Conservation (phyloP, 2,888 invertebrate species). For the Halictus quadricinctus region DNA sequence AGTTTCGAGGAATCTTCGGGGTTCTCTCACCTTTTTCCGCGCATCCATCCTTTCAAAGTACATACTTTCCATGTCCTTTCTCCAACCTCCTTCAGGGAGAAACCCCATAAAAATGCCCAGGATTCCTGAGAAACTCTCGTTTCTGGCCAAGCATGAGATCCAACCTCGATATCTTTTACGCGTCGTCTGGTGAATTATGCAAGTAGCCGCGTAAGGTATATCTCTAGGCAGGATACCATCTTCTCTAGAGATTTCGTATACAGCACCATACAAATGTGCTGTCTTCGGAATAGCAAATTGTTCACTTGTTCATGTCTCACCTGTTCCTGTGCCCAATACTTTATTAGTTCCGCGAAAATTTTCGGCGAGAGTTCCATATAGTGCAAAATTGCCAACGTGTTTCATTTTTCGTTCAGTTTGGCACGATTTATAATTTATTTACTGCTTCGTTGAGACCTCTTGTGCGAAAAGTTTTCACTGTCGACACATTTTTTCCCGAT, state of each 20-base stretch:
- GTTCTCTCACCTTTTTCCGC: neutral
- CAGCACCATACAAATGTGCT: neutral
- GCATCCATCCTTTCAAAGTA: neutral
- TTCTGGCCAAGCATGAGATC: slow-evolving; percentile 53
- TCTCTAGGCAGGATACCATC: slow-evolving; percentile 49
- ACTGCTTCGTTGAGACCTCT: too few relatives aligned
- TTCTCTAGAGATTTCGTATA: slow-evolving; percentile 55
- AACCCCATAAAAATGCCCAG: slow-evolving; percentile 59
- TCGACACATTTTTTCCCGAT: too few relatives aligned
- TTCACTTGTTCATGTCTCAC: neutral
- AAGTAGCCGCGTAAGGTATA: slow-evolving; percentile 65
- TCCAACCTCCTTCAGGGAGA: slow-evolving; percentile 4
- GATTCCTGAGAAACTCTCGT: slow-evolving; percentile 58
- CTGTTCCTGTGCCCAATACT: neutral
- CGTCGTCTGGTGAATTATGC: slow-evolving; percentile 72
- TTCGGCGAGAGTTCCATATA: neutral
- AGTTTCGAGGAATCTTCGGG: neutral
- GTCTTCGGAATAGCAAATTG: neutral
- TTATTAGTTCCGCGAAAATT: neutral
- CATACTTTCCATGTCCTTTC: slow-evolving; percentile 29
- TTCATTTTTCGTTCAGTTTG: neutral
- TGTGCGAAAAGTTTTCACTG: neutral
- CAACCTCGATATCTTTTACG: slow-evolving; percentile 67
- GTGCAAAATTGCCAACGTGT: neutral
- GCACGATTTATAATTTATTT: neutral